phyloP scores from a whole-genome alignment of 2,113 vertebrate species.

The Leptobrachium ailaonicum region DNA sequence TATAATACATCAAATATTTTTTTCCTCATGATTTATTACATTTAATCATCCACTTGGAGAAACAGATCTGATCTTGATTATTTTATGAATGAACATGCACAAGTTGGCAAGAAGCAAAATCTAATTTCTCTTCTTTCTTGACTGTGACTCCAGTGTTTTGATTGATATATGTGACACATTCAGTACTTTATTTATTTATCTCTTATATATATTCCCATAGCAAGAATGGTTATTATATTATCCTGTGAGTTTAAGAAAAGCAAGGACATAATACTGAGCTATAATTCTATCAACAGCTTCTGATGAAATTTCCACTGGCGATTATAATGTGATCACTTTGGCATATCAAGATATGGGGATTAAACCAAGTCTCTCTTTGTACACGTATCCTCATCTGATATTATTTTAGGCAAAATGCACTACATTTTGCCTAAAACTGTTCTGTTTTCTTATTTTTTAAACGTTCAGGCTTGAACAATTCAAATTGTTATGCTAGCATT shows the following conservation, averaged over 20 bases:
- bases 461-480: not conserved
- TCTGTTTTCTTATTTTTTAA: not conserved
- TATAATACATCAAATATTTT: too few relatives aligned
- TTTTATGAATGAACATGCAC: not conserved
- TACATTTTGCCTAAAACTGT: not conserved
- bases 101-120: not conserved
- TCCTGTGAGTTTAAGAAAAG: conserved; percentile 26
- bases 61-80: too few relatives aligned
- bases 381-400: conserved; percentile 4
- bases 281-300: conserved; percentile 33
- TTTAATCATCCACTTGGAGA: too few relatives aligned
- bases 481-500: not conserved
- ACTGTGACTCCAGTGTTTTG: conserved; percentile 1
- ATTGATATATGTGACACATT: conserved; percentile 21
- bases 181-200: conserved; percentile 34
- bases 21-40: too few relatives aligned
- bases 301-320: conserved; percentile 27
- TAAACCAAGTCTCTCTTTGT: conserved; percentile 9
- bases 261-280: conserved; percentile 18
- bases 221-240: conserved; percentile 28
- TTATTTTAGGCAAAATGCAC: not conserved
- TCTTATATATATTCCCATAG: conserved; percentile 1
- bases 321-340: conserved; percentile 33
- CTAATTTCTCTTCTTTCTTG: not conserved
- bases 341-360: conserved; percentile 18